Base-by-base conservation (phyloP, 2,888 invertebrate genomes). In the Polydesmus complanatus region DNA sequence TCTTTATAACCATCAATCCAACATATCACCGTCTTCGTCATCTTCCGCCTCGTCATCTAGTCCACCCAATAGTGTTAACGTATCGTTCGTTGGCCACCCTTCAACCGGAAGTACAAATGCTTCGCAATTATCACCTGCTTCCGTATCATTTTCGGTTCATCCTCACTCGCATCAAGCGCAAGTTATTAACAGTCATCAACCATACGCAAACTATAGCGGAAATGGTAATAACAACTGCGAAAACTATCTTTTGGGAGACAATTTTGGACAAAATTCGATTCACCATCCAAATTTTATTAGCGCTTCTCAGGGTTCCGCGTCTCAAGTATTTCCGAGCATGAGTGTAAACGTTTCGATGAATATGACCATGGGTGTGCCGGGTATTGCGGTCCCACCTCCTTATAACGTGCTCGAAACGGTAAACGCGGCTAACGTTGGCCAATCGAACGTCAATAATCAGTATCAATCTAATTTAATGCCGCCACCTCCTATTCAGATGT, bases 271-370 rank as follows among this genome's bases (percentile, higher is more conserved):
- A 8, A 5, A 5, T 14, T 5, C 8, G 8, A n/a, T n/a, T n/a
- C n/a, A n/a, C n/a, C 37, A 37, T 14, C 14, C 37, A 5, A 37
- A 37, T 37, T 37, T 37, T 37, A 25, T 56, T 5, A 47, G 56
- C 5, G 56, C 23, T 3, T 22, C 56, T 27, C n/a, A n/a, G 19
- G 11, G 22, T 27, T 26, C 26, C 1, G 57, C 26, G 2, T 37
- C 37, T 8, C 37, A 37, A 37, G 37, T 14, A 37, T 89, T 89
- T 73, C 91, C 93, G 62, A 87, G 91, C 69, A 94, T 95, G 94
- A 91, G 90, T 70, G 93, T 95, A 66, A 95, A 95, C 72, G 92
- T 95, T 0, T 89, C 88, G 68, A 95, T 95, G 94, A 94, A 93
- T 74, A 95, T 95, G 94, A 94, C 94, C 61, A 93, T 94, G 86